Conservation (phyloP, 1,140 invertebrate genomes). For the Paracyclopina nana region DNA sequence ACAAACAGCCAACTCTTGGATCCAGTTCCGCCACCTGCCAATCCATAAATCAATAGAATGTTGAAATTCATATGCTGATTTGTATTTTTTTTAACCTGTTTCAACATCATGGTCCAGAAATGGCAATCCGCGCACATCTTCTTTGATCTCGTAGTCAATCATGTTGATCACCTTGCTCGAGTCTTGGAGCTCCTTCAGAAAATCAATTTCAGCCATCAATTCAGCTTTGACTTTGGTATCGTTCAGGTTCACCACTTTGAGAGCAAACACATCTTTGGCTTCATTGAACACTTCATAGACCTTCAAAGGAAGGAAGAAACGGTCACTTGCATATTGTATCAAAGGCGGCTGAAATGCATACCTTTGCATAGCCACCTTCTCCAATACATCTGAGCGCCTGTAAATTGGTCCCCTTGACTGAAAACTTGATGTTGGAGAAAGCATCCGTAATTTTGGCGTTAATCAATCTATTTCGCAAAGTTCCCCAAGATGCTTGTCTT, state of each 20-base stretch:
- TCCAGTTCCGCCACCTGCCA: slow-evolving; percentile 23
- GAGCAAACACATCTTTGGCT: slow-evolving; percentile 25
- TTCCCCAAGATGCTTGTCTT: neutral
- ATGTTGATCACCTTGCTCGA: slow-evolving; percentile 62
- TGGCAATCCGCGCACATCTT: too few species aligned
- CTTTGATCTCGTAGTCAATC: slow-evolving; percentile 51
- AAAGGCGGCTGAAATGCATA: too few species aligned
- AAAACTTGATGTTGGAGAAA: neutral
- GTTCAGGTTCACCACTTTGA: slow-evolving; percentile 45
- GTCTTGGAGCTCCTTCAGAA: slow-evolving; percentile 61
- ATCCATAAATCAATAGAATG: too few species aligned
- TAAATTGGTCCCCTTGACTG: neutral
- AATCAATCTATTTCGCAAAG: neutral
- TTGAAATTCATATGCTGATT: too few species aligned
- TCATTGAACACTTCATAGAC: slow-evolving; percentile 11
- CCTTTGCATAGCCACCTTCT: neutral
- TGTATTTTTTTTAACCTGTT: too few species aligned
- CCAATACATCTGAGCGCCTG: neutral
- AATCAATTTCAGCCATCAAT: slow-evolving; percentile 72
- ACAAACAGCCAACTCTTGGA: slow-evolving; percentile 38
- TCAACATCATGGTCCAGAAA: too few species aligned
- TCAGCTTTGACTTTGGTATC: slow-evolving; percentile 44
- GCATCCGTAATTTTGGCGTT: slow-evolving; percentile 2
- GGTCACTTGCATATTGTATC: slow-evolving; percentile 27
- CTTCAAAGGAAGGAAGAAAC: slow-evolving; percentile 26